Evolutionary conservation across 2,888 invertebrate species (phyloP).

Genomic region (Sipha maydis): DNA sequence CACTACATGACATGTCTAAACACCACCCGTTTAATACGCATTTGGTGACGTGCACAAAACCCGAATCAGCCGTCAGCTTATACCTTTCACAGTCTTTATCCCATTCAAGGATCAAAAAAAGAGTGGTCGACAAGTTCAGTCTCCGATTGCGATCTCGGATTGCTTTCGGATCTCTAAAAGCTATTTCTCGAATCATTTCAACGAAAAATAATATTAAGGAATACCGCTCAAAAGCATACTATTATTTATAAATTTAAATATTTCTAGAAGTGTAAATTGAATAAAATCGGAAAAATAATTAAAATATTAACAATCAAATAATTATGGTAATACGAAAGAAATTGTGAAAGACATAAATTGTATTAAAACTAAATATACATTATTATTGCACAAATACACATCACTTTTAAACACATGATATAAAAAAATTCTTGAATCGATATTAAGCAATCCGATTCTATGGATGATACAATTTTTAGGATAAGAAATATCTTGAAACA

Average conservation of each 20-base stretch:
- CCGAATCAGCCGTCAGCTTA: constrained; percentile 51
- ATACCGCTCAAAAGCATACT: not conserved
- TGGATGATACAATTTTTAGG: no score
- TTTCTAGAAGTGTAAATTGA: no score
- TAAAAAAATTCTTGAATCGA: no score
- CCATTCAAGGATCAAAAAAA: constrained; percentile 28
- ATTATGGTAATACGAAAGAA: not conserved
- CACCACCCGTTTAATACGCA: constrained; percentile 51
- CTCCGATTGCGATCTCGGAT: constrained; percentile 41
- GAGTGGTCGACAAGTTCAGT: constrained; percentile 35
- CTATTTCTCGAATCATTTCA: not conserved
- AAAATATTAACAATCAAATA: no score
- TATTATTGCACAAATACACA: no score
- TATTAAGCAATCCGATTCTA: no score
- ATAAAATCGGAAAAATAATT: no score
- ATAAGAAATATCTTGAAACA: no score
- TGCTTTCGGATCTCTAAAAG: constrained; percentile 24
- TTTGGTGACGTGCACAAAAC: constrained; percentile 55
- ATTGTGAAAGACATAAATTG: no score
- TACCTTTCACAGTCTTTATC: constrained; percentile 47
- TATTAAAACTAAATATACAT: no score
- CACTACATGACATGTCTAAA: constrained; percentile 38
- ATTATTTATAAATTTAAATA: not conserved
- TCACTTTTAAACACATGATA: no score
- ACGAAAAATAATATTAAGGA: not conserved